Percentiles rank a stretch among this genome's conserved stretches.
Conservation (phyloP, 2,888 invertebrate genomes). For the Neoscelio sp. region DNA sequence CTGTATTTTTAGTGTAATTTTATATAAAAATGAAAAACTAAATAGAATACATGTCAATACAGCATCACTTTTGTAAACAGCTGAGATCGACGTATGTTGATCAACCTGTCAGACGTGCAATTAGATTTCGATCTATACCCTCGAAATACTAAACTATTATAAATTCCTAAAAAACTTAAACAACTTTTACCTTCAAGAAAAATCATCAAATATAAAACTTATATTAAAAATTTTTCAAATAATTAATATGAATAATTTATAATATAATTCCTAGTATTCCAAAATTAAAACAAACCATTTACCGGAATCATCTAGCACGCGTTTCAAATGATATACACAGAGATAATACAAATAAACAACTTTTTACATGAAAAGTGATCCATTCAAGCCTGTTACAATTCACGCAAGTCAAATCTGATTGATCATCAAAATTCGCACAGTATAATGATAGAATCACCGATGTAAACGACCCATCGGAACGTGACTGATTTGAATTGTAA, state of each 20-base stretch:
- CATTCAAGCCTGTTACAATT: slow-evolving; percentile 35
- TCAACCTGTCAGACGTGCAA: slow-evolving; percentile 8
- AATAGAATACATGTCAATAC: background rate
- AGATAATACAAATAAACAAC: slow-evolving; percentile 5
- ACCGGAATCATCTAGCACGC: background rate
- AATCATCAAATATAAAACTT: too few species aligned
- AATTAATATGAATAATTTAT: background rate
- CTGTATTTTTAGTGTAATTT: background rate
- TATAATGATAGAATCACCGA: slow-evolving; percentile 63
- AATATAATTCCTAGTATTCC: background rate
- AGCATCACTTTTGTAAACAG: background rate
- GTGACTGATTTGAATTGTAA: slow-evolving; percentile 61
- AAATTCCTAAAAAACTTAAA: background rate
- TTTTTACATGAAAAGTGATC: slow-evolving; percentile 4
- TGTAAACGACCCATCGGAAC: slow-evolving; percentile 62
- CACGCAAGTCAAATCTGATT: slow-evolving; percentile 48
- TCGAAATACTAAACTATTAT: background rate
- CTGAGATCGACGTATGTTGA: slow-evolving; percentile 13
- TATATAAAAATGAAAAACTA: background rate
- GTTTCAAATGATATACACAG: background rate
- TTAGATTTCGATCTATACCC: background rate
- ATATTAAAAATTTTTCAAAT: background rate
- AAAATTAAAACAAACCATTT: background rate
- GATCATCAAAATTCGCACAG: slow-evolving; percentile 52
- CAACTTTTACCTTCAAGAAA: background rate